Evolutionary conservation across 2,113 vertebrate species (phyloP), one percentile per base, ranked within the genome.

Genomic region (Egretta garzetta): DNA sequence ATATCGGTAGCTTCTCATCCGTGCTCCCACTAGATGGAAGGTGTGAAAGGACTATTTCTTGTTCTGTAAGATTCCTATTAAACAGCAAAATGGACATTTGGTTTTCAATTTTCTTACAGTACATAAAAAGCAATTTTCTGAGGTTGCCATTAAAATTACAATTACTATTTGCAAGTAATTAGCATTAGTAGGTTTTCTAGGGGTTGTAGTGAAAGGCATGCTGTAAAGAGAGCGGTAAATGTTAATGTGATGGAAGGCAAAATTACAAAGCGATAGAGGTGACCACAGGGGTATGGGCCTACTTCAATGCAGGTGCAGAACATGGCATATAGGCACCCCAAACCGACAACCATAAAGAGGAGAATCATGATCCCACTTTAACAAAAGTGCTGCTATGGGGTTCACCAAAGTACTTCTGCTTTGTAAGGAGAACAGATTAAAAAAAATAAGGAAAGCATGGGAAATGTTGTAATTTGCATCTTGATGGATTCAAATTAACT

Each of bases 91-190:
- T 8, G n/a, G 79, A 90, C 75, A 86, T 30, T 79, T 43, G 80
- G 53, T 55, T 90, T 96, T 90, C 88, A 73, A 80, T 92, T 94
- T 97, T 88, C 88, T 92, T 86, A 83, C 63, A 86, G 79, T 71
- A 91, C 64, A 95, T 85, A 95, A 94, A 94, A 96, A 90, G 80
- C 88, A 86, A 96, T 89, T 96, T 87, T 82, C 73, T 85, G 86
- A 80, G 62, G 76, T 66, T 96, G 93, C 70, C 74, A 39, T 95
- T 96, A 88, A 93, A 97, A 94, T 82, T 75, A 85, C 95, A 67
- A 96, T 79, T 91, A 60, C 83, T 93, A 86, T 94, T 97, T 97
- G 49, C 52, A 93, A 93, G 77, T 96, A 93, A 94, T 97, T 91
- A 89, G 77, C 77, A 89, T 91, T 91, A 76, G 59, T 60, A 81